These are phyloP conservation scores for Carassius gibelio DNA, from an alignment of 2,113 vertebrate species.

Conservation along the genomic window DNA sequence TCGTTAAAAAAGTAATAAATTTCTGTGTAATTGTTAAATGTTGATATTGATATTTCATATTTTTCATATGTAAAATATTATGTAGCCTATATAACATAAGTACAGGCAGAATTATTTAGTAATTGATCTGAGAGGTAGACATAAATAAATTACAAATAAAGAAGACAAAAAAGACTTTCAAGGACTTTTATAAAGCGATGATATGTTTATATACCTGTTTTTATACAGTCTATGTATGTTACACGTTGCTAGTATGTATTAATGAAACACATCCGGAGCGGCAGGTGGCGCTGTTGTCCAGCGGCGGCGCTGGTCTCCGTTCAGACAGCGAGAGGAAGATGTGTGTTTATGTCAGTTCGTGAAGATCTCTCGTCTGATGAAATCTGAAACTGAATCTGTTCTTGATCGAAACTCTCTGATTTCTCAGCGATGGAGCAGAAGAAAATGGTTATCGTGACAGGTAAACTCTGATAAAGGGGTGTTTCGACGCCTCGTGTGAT, in stretches of 20 bases:
- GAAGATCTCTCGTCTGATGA: too few species aligned
- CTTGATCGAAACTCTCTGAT: background rate
- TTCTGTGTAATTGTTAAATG: too few species aligned
- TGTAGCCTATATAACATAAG: too few species aligned
- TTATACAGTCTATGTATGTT: background rate
- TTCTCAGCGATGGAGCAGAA: conserved; percentile 64
- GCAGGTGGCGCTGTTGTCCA: conserved; percentile 25
- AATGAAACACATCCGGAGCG: background rate
- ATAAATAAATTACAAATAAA: too few species aligned
- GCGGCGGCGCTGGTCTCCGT: background rate
- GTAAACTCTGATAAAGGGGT: conserved; percentile 40
- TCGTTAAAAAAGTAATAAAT: too few species aligned
- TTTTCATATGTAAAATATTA: too few species aligned
- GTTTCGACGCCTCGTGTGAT: background rate
- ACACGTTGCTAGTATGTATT: background rate
- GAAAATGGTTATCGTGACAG: conserved; percentile 76
- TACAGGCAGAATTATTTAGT: too few species aligned
- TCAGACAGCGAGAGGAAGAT: conserved; percentile 33
- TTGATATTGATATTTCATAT: too few species aligned
- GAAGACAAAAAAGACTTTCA: background rate
- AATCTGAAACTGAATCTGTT: background rate
- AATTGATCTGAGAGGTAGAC: too few species aligned
- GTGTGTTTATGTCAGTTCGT: conserved; percentile 36
- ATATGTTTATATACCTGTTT: background rate
- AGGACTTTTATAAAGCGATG: background rate